A percentile compares a stretch with the other conserved stretches of the same genome.
Conservation (phyloP, 2,888 invertebrate genomes). For the Caradrina clavipalpis region DNA sequence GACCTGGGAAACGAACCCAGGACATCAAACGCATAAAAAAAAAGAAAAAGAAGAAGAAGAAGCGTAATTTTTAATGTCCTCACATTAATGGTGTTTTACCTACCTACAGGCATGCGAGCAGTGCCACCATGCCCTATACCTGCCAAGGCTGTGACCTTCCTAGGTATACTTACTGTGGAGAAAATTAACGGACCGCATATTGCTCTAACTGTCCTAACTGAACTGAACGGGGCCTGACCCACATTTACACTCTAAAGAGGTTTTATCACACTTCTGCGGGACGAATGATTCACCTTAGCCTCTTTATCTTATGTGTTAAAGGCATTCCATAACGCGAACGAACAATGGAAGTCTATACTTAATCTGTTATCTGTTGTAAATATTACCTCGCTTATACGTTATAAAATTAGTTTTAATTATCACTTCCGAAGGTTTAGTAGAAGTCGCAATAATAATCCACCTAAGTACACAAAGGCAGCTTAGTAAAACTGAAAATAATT, state of each 20-base stretch:
- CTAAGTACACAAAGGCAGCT: neutral
- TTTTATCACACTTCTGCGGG: conserved; percentile 77
- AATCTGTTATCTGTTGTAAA: conserved; percentile 50
- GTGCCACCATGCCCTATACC: neutral
- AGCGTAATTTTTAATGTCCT: too few relatives aligned
- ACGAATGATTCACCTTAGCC: conserved; percentile 75
- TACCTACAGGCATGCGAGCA: neutral
- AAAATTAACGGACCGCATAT: conserved; percentile 61
- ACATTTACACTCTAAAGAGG: conserved; percentile 71
- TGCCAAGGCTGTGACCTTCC: conserved; percentile 64
- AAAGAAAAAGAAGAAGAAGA: too few relatives aligned
- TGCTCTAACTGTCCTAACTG: conserved; percentile 65
- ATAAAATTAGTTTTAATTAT: conserved; percentile 53
- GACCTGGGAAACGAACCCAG: too few relatives aligned
- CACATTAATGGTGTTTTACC: too few relatives aligned
- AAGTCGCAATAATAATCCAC: conserved; percentile 14
- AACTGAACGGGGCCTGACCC: conserved; percentile 71
- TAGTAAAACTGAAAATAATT: neutral
- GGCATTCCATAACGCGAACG: conserved; percentile 55
- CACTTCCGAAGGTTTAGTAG: conserved; percentile 31
- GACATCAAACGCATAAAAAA: too few relatives aligned
- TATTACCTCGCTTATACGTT: conserved; percentile 30
- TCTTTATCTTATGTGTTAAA: conserved; percentile 70
- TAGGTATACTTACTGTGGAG: conserved; percentile 33
- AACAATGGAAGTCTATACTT: conserved; percentile 57